Conservation (phyloP, 2,113 vertebrate species). For the Platichthys stellatus region DNA sequence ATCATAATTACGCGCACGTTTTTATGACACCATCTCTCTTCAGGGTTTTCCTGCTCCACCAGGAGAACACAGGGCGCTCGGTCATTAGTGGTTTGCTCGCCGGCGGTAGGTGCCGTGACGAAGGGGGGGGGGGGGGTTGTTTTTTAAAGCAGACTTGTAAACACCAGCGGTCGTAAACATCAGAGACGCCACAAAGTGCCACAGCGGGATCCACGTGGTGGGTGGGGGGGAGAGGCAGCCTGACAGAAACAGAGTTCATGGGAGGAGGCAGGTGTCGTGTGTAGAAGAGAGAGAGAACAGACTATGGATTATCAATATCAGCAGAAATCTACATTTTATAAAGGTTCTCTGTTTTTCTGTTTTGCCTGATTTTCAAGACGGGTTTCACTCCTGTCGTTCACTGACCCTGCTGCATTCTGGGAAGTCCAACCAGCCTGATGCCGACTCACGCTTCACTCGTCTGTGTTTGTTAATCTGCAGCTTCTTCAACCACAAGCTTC, state of each 20-base stretch:
- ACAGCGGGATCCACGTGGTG: constrained; percentile 33
- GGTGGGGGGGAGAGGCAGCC: constrained; percentile 15
- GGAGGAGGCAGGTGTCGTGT: background rate
- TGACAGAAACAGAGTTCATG: background rate
- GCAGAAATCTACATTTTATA: no score
- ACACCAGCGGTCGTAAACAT: constrained; percentile 67
- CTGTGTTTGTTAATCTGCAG: no score
- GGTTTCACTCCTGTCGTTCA: no score
- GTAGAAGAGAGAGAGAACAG: no score
- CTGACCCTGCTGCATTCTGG: no score
- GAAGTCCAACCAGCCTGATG: no score
- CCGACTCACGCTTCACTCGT: no score
- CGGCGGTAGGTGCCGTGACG: constrained; percentile 51
- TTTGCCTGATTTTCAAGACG: no score
- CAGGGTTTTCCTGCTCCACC: constrained; percentile 11
- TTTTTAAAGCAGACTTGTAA: constrained; percentile 72
- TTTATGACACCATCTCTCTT: constrained; percentile 49
- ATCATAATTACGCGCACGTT: constrained; percentile 60
- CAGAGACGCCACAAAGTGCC: constrained; percentile 52
- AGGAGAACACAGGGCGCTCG: constrained; percentile 16
- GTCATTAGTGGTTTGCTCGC: constrained; percentile 60
- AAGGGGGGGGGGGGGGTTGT: constrained; percentile 44
- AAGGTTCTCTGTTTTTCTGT: no score
- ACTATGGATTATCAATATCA: no score
- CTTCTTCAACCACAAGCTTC: no score